Percentiles rank a stretch among this genome's conserved stretches.
phyloP scores from a whole-genome alignment of 2,888 invertebrate genomes.

The Mellilla xanthometata region DNA sequence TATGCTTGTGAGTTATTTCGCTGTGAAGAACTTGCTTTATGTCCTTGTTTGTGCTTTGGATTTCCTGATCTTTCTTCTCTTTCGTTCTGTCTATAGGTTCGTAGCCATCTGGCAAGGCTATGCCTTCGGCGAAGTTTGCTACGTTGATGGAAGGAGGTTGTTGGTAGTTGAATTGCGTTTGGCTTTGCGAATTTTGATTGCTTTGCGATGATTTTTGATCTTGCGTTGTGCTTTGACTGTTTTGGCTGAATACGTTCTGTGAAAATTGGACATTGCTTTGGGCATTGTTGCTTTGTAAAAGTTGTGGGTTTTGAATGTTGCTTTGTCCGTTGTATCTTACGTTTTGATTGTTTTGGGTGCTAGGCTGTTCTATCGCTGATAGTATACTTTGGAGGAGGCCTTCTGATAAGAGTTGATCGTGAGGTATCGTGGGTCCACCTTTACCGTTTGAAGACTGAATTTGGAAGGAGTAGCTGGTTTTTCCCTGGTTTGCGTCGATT shows the following conservation, averaged over 20 bases:
- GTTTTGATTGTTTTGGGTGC: constrained; percentile 11
- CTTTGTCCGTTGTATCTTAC: constrained; percentile 8
- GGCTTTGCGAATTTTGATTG: constrained; percentile 11
- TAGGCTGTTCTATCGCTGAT: constrained; percentile 90
- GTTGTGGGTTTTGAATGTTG: constrained; percentile 12
- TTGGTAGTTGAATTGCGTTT: constrained; percentile 27
- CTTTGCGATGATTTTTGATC: constrained; percentile 18
- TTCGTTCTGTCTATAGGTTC: constrained; percentile 67
- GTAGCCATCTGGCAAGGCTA: constrained; percentile 67
- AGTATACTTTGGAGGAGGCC: constrained; percentile 91
- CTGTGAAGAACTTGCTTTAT: constrained; percentile 41
- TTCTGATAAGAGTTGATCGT: constrained; percentile 90
- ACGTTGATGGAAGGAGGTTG: constrained; percentile 30
- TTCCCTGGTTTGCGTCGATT: constrained; percentile 77
- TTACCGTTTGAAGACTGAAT: constrained; percentile 87
- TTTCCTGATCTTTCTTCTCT: constrained; percentile 49
- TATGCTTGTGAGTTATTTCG: constrained; percentile 43
- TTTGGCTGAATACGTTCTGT: constrained; percentile 12
- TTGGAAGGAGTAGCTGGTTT: constrained; percentile 87
- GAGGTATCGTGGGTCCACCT: constrained; percentile 78
- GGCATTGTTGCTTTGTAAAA: constrained; percentile 5
- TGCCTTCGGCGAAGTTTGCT: constrained; percentile 47
- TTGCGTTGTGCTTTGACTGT: constrained; percentile 11
- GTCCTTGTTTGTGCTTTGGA: constrained; percentile 47
- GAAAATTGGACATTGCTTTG: constrained; percentile 1